Percentiles rank a stretch among this genome's conserved stretches.
Conservation (phyloP, 2,888 invertebrate genomes). For the Cephus rjabovi region DNA sequence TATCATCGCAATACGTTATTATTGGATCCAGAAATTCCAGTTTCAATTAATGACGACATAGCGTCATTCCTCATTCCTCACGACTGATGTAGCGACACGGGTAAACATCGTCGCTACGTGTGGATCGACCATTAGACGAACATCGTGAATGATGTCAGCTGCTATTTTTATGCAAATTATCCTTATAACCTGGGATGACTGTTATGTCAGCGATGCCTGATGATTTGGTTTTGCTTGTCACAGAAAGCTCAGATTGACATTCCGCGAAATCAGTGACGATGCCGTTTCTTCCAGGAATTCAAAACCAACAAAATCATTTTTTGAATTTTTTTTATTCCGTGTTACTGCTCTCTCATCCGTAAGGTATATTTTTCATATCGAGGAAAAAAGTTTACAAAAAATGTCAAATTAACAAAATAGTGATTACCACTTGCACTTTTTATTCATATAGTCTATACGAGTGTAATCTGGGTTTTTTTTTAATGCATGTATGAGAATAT, state of each 20-base stretch:
- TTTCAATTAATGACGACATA: background rate
- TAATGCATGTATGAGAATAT: background rate
- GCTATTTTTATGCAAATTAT: slow-evolving; percentile 1
- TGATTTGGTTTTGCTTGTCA: background rate
- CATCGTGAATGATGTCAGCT: background rate
- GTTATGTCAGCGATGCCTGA: background rate
- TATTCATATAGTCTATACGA: slow-evolving; percentile 33
- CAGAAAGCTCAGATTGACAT: background rate
- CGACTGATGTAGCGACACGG: background rate
- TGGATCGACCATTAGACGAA: background rate
- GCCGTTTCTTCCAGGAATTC: background rate
- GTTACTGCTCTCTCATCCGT: too few relatives aligned
- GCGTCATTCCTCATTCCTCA: background rate
- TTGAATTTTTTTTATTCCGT: too few relatives aligned
- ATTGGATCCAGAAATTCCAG: background rate
- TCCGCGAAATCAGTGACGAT: background rate
- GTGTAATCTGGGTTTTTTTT: background rate
- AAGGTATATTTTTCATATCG: too few relatives aligned
- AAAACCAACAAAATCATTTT: background rate
- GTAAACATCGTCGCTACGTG: slow-evolving; percentile 2
- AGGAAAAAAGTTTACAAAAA: too few relatives aligned
- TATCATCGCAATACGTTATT: background rate
- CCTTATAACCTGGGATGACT: background rate
- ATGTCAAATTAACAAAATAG: too few relatives aligned
- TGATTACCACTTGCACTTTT: background rate